These are phyloP conservation scores for Mizuhopecten yessoensis DNA, from an alignment of 1,140 invertebrate species.

Conservation along the genomic window DNA sequence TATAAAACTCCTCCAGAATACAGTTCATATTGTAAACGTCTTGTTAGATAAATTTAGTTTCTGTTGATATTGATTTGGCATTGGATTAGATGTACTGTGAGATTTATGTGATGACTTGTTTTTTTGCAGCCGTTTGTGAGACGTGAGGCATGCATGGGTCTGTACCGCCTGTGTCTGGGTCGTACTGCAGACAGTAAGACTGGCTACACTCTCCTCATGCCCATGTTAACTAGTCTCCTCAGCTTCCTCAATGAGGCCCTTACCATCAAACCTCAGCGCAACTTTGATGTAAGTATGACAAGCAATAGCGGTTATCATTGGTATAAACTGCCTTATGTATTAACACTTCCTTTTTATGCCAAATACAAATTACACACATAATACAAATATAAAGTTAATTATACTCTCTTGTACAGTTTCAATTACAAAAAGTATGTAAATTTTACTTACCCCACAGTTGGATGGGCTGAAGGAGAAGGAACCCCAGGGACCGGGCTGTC, in stretches of 20 bases:
- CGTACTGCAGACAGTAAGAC: conserved; percentile 85
- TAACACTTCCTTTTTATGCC: no score
- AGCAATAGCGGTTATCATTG: background rate
- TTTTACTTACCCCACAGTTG: conserved; percentile 65
- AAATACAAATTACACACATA: no score
- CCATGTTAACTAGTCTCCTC: conserved; percentile 91
- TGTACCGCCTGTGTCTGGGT: conserved; percentile 93
- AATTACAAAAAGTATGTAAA: no score
- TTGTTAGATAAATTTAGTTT: background rate
- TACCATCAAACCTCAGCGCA: conserved; percentile 89
- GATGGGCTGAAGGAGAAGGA: conserved; percentile 87
- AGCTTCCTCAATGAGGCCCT: conserved; percentile 92
- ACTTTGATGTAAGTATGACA: conserved; percentile 77
- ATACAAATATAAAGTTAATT: no score
- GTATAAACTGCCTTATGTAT: no score
- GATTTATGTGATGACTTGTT: background rate
- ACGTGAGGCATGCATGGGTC: conserved; percentile 93
- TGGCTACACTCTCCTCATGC: conserved; percentile 87
- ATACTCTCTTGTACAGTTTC: no score
- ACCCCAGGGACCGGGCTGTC: conserved; percentile 94
- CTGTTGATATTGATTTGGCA: no score
- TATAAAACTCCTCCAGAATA: background rate
- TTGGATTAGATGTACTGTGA: no score
- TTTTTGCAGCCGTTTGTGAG: conserved; percentile 88
- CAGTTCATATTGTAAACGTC: background rate